Conservation (phyloP, 2,888 invertebrate species). For the Scaeva pyrastri region DNA sequence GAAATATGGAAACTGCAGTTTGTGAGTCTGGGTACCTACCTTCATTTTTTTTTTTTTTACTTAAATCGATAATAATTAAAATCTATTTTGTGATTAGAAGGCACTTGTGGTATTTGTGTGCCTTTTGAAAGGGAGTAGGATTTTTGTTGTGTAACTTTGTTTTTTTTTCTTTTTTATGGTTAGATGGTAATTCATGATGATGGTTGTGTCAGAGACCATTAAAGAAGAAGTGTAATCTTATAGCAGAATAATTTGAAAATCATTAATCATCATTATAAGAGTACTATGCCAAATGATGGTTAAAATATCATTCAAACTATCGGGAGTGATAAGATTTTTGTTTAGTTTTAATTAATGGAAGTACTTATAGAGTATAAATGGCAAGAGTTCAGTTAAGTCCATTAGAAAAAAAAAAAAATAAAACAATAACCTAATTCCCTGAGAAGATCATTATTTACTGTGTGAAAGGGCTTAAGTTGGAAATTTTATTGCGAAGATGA, state of each 20-base stretch:
- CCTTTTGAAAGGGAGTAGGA: conserved; percentile 14
- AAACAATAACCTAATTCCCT: too few relatives aligned
- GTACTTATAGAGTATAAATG: not conserved
- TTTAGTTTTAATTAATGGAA: not conserved
- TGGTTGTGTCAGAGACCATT: conserved; percentile 16
- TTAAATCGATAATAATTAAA: conserved; percentile 41
- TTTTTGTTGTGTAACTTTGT: not conserved
- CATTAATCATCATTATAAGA: conserved; percentile 34
- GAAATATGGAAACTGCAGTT: conserved; percentile 35
- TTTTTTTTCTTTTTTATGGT: not conserved
- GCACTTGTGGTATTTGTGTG: not conserved
- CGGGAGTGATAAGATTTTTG: not conserved
- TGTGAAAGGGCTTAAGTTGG: too few relatives aligned
- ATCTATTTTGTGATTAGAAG: conserved; percentile 36
- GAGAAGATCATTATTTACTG: too few relatives aligned
- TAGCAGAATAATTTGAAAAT: not conserved
- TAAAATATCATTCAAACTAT: not conserved
- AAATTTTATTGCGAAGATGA: too few relatives aligned
- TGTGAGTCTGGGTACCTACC: conserved; percentile 2
- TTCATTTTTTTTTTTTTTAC: not conserved
- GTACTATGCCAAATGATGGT: not conserved
- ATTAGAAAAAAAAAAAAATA: too few relatives aligned
- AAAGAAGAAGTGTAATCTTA: conserved; percentile 5
- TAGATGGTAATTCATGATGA: not conserved
- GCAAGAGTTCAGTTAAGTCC: not conserved